Percentiles rank a stretch among this genome's conserved stretches.
These are phyloP conservation scores for Sciurus vulgaris DNA, from an alignment of 2,797 vertebrate genomes.

Conservation along the genomic window DNA sequence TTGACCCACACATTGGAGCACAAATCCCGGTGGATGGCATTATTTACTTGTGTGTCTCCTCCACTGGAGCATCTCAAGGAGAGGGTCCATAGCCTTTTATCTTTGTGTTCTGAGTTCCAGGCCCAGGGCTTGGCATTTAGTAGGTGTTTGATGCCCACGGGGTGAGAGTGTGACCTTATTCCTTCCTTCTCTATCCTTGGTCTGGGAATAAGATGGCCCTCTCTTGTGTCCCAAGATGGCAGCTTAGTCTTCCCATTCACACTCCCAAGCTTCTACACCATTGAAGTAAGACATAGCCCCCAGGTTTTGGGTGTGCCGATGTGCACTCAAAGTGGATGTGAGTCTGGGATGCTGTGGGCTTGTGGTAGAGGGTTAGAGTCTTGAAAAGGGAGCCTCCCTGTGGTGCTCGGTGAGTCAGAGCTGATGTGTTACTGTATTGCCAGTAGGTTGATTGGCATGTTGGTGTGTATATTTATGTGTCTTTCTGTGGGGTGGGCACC, in stretches of 20 bases:
- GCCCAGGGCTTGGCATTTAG: not conserved
- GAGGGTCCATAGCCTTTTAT: not conserved
- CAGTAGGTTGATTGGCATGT: not conserved
- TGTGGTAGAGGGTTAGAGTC: constrained; percentile 16
- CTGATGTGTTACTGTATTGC: not conserved
- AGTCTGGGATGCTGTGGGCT: not conserved
- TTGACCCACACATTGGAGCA: not conserved
- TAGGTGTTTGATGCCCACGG: not conserved
- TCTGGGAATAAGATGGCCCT: not conserved
- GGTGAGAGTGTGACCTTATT: not conserved
- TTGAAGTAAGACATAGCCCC: not conserved
- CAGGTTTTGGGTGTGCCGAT: not conserved
- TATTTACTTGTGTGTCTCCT: not conserved
- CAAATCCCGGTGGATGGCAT: not conserved
- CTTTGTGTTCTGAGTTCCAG: constrained; percentile 22
- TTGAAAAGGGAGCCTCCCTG: constrained; percentile 19
- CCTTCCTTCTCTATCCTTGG: not conserved
- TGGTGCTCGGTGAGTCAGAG: constrained; percentile 42
- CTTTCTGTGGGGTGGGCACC: not conserved
- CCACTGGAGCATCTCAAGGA: not conserved
- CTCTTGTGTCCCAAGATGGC: not conserved
- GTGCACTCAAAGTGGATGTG: not conserved
- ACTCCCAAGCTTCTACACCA: not conserved
- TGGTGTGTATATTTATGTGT: constrained; percentile 26
- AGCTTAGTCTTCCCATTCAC: not conserved